phyloP scores from a whole-genome alignment of 2,113 vertebrate genomes.

The Spheniscus mendiculus region DNA sequence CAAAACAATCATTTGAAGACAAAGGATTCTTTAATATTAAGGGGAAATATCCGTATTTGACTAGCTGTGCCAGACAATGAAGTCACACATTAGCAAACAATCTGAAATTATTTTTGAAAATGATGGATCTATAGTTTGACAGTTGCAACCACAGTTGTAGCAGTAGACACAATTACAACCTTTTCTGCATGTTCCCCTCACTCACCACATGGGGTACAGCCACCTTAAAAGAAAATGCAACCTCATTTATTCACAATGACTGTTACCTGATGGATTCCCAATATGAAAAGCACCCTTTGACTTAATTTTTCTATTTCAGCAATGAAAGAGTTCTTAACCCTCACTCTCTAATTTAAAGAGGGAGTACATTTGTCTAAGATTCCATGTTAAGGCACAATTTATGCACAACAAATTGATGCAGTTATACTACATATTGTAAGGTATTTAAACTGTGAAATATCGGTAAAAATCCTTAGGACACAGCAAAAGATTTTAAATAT shows the following conservation, averaged over 20 bases:
- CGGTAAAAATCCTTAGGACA: not conserved
- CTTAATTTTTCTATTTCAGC: not conserved
- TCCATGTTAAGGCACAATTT: conserved; percentile 34
- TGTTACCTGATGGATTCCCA: not conserved
- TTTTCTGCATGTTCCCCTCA: not conserved
- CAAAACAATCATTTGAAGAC: not conserved
- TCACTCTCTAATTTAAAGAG: not conserved
- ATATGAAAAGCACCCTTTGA: not conserved
- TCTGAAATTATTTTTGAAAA: not conserved
- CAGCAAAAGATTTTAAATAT: not conserved
- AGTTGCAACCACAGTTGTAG: not conserved
- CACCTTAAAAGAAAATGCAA: not conserved
- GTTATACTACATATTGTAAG: not conserved
- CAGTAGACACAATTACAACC: not conserved
- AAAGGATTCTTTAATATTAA: conserved; percentile 7
- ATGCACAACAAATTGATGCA: not conserved
- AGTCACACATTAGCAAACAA: not conserved
- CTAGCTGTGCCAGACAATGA: not conserved
- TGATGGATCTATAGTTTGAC: not conserved
- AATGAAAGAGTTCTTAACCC: not conserved
- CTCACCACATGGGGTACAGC: not conserved
- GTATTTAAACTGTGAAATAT: not conserved
- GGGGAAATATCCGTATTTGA: not conserved
- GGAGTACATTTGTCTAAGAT: not conserved
- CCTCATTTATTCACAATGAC: not conserved